Conservation (phyloP, 2,888 invertebrate species). For the Rhagophthalmus giganteus region DNA sequence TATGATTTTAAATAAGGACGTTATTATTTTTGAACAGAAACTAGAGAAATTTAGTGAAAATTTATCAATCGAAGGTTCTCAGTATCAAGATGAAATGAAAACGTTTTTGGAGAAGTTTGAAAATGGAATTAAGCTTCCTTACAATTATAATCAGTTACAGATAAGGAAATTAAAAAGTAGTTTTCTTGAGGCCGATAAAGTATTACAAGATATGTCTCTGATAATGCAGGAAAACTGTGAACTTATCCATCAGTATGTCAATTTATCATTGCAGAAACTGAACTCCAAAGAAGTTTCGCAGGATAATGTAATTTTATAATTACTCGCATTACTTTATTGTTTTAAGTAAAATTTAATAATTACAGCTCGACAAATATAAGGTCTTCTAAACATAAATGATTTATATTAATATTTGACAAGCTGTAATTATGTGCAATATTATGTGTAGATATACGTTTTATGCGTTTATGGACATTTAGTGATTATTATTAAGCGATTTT, state of each 20-base stretch:
- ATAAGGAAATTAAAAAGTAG: constrained; percentile 44
- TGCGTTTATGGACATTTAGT: too few species aligned
- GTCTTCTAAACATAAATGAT: not conserved
- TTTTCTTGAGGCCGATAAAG: constrained; percentile 42
- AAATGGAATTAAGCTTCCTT: constrained; percentile 39
- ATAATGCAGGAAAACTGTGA: constrained; percentile 54
- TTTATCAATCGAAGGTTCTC: constrained; percentile 44
- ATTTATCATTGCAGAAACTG: constrained; percentile 10
- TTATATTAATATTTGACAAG: too few species aligned
- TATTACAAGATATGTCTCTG: constrained; percentile 52
- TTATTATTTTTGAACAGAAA: constrained; percentile 58
- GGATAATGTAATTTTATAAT: constrained; percentile 3
- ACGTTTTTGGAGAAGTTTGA: constrained; percentile 23
- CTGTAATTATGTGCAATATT: too few species aligned
- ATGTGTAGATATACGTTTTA: too few species aligned
- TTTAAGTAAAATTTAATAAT: too few species aligned
- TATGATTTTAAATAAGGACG: constrained; percentile 79
- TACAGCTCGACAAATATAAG: too few species aligned
- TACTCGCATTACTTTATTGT: not conserved
- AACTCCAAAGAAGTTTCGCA: constrained; percentile 1
- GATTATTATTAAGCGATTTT: too few species aligned
- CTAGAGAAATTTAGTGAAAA: constrained; percentile 55
- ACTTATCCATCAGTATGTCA: constrained; percentile 42
- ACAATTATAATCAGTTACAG: constrained; percentile 39
- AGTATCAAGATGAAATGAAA: constrained; percentile 46